phyloP scores from a whole-genome alignment of 2,888 invertebrate genomes.

The Agrochola macilenta region DNA sequence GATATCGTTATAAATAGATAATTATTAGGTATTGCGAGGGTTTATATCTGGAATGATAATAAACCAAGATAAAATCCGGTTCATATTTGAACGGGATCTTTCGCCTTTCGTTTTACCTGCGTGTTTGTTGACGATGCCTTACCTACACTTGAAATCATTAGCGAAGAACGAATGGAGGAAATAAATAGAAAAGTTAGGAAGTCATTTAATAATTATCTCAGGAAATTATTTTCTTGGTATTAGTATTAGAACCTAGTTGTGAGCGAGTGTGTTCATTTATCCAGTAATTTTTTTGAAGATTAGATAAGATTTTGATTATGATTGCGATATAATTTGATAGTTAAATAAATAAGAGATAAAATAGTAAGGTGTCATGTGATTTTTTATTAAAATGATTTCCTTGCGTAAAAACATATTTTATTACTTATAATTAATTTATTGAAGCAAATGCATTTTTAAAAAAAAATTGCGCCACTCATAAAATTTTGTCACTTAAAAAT shows the following conservation, averaged over 20 bases:
- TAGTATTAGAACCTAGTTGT: background rate
- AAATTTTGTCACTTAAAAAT: background rate
- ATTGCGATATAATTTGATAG: slow-evolving; percentile 23
- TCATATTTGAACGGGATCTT: slow-evolving; percentile 6
- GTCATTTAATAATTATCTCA: slow-evolving; percentile 33
- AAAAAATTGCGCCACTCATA: background rate
- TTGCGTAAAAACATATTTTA: slow-evolving; percentile 13
- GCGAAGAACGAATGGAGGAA: slow-evolving; percentile 51
- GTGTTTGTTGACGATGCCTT: slow-evolving; percentile 43
- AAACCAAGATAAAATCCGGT: slow-evolving; percentile 9
- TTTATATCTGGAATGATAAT: slow-evolving; percentile 34
- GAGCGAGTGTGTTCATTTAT: background rate
- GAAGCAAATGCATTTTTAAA: background rate
- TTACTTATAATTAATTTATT: background rate
- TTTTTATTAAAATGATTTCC: background rate
- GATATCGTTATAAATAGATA: slow-evolving; percentile 40
- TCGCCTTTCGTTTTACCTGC: background rate
- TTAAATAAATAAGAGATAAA: slow-evolving; percentile 10
- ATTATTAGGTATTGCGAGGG: slow-evolving; percentile 21
- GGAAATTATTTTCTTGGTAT: slow-evolving; percentile 35
- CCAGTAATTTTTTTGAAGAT: background rate
- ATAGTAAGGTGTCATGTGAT: background rate
- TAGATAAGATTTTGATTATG: slow-evolving; percentile 34
- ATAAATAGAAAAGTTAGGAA: slow-evolving; percentile 49
- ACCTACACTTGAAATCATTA: slow-evolving; percentile 32